Percentiles rank a stretch among this genome's conserved stretches.
phyloP scores from a whole-genome alignment of 2,888 invertebrate genomes.

The Eupithecia insigniata region DNA sequence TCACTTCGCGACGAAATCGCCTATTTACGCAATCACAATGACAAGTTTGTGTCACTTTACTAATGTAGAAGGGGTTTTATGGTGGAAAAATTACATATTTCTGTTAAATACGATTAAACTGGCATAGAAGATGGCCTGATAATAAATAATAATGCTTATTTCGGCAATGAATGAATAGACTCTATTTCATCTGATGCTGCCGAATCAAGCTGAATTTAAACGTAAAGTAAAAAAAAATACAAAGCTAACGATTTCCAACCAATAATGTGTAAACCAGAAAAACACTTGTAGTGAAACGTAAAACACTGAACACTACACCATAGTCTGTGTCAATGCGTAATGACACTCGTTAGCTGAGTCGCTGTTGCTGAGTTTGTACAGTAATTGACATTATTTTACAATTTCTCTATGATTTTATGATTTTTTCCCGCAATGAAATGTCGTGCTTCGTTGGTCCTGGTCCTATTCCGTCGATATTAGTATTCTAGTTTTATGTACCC shows the following conservation, averaged over 20 bases:
- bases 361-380: slow-evolving; percentile 64
- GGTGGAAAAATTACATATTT: not conserved
- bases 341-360: slow-evolving; percentile 55
- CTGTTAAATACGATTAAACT: not conserved
- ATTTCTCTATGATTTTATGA: slow-evolving; percentile 69
- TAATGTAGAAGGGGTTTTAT: slow-evolving; percentile 12
- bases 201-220: not conserved
- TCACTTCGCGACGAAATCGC: slow-evolving; percentile 71
- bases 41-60: slow-evolving; percentile 10
- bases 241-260: not conserved
- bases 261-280: not conserved
- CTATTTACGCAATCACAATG: slow-evolving; percentile 76
- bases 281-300: slow-evolving; percentile 3
- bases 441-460: slow-evolving; percentile 64
- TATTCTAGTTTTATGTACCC: slow-evolving; percentile 3
- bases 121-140: not conserved
- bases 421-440: slow-evolving; percentile 71
- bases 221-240: not conserved
- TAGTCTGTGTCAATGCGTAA: slow-evolving; percentile 71
- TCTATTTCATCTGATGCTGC: not conserved
- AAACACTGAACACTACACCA: not conserved
- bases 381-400: slow-evolving; percentile 84
- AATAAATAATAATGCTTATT: not conserved
- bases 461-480: slow-evolving; percentile 31
- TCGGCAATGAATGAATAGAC: not conserved